A percentile compares a stretch with the other conserved stretches of the same genome.
Evolutionary conservation across 2,888 invertebrate genomes (phyloP).

Genomic region (Dynastes hyllus): DNA sequence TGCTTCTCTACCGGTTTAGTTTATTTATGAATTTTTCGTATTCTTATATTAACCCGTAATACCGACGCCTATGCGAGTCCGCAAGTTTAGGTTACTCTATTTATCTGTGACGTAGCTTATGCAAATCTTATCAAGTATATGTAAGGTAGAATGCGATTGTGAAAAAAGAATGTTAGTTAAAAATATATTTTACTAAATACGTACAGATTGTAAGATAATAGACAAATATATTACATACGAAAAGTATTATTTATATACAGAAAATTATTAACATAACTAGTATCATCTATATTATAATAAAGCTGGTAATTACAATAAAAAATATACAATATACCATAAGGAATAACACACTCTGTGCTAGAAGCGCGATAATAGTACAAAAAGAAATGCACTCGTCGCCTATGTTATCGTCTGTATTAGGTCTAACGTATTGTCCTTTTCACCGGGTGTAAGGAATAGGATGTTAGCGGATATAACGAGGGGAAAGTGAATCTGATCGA

Average conservation of each 20-base stretch:
- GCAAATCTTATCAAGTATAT: no score
- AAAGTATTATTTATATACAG: constrained; percentile 14
- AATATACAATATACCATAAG: constrained; percentile 16
- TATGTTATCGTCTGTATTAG: constrained; percentile 30
- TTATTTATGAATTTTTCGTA: no score
- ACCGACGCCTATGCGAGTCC: no score
- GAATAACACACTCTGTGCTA: neutral
- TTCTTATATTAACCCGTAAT: no score
- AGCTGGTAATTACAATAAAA: neutral
- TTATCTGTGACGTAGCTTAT: no score
- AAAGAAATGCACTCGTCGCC: neutral
- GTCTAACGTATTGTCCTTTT: constrained; percentile 28
- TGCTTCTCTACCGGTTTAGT: no score
- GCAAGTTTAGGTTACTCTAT: no score
- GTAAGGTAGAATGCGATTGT: neutral
- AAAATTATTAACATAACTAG: constrained; percentile 1
- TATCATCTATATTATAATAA: neutral
- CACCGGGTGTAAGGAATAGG: constrained; percentile 75
- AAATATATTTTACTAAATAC: constrained; percentile 13
- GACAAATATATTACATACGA: neutral
- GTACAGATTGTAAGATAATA: neutral
- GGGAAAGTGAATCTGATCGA: constrained; percentile 79
- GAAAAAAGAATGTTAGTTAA: neutral
- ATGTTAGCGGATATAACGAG: constrained; percentile 81
- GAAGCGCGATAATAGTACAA: neutral